phyloP scores from a whole-genome alignment of 2,888 invertebrate species.

The Pseudococcus longispinus region DNA sequence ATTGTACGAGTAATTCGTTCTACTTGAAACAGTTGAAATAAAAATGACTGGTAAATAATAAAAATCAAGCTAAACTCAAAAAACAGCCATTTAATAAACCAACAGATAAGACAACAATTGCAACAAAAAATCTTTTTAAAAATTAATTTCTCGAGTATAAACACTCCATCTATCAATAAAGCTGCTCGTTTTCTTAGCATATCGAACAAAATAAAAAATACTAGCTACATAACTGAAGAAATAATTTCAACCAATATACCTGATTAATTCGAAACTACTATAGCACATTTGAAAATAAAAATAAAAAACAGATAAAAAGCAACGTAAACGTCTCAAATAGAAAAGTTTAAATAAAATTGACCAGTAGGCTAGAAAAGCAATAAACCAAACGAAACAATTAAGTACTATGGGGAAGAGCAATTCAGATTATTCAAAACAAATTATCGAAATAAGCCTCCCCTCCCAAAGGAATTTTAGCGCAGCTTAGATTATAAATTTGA shows the following conservation, averaged over 20 bases:
- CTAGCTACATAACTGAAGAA: neutral
- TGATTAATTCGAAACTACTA: neutral
- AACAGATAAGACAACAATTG: neutral
- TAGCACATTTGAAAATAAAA: neutral
- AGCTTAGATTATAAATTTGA: conserved; percentile 22
- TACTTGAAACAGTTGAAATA: neutral
- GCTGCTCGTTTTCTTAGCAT: neutral
- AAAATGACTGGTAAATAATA: neutral
- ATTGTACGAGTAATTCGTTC: neutral
- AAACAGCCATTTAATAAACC: neutral
- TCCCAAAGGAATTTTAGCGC: neutral
- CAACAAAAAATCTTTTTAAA: neutral
- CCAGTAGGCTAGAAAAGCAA: too few relatives aligned
- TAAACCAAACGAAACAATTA: too few relatives aligned
- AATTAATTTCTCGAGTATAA: neutral
- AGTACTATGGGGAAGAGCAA: too few relatives aligned
- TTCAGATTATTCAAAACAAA: too few relatives aligned
- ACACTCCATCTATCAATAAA: neutral
- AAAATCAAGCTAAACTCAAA: neutral
- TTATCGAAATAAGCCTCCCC: neutral
- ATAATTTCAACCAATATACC: neutral
- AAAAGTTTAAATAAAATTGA: neutral
- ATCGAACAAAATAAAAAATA: neutral
- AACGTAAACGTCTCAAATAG: neutral
- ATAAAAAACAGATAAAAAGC: neutral